Evolutionary conservation across 2,113 vertebrate species (phyloP).

Genomic region (rabbit (Oryctolagus cuniculus)): DNA sequence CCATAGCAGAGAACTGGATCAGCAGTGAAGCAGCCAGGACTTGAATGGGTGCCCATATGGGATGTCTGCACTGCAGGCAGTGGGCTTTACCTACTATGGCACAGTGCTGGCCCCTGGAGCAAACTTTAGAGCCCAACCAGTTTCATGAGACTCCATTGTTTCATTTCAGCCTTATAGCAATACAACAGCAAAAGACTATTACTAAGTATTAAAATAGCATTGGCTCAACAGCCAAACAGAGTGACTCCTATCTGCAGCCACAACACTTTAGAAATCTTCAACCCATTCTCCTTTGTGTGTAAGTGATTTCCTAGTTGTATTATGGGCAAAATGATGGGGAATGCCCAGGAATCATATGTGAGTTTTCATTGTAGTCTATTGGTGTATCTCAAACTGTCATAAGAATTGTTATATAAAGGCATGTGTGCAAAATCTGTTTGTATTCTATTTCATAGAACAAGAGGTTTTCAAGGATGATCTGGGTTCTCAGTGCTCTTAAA

Average conservation of each 20-base stretch:
- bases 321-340: constrained; percentile 35
- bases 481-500: neutral
- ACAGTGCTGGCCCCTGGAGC: neutral
- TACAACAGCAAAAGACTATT: neutral
- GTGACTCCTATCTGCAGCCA: neutral
- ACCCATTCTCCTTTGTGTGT: neutral
- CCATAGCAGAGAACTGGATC: too few species aligned
- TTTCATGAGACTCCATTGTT: neutral
- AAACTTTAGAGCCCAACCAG: neutral
- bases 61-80: too few species aligned
- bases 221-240: neutral
- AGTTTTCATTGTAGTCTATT: neutral
- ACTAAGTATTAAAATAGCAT: neutral
- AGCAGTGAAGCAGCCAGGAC: too few species aligned
- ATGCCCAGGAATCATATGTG: neutral
- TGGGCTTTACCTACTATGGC: too few species aligned
- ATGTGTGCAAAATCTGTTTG: neutral
- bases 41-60: too few species aligned
- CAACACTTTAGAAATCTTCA: constrained; percentile 3
- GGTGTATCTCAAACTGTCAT: neutral
- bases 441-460: constrained; percentile 7
- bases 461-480: neutral
- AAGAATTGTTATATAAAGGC: neutral
- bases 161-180: neutral
- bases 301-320: neutral